phyloP scores from a whole-genome alignment of 1,140 invertebrate genomes.

The Drosophila sucinea region DNA sequence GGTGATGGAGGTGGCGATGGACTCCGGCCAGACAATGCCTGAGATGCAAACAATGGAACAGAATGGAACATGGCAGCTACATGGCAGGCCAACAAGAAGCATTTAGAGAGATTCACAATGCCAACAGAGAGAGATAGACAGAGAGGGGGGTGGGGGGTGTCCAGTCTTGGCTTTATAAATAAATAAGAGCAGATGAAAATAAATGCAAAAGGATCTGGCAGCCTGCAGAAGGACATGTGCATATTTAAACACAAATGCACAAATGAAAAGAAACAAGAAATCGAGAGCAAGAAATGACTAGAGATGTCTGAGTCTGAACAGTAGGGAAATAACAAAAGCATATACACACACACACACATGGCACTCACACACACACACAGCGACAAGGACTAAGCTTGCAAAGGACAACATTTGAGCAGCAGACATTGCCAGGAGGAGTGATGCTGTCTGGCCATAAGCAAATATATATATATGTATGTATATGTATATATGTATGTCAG shows the following conservation, averaged over 20 bases:
- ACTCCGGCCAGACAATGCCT: conserved; percentile 44
- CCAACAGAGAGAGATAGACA: too few species aligned
- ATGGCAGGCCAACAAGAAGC: conserved; percentile 67
- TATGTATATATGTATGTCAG: conserved; percentile 16
- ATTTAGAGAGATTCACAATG: conserved; percentile 44
- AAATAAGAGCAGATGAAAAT: conserved; percentile 71
- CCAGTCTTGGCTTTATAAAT: conserved; percentile 69
- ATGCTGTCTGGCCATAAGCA: conserved; percentile 73
- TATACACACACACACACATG: conserved; percentile 23
- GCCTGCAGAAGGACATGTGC: conserved; percentile 63
- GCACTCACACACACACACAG: conserved; percentile 12
- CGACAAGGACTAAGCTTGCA: conserved; percentile 59
- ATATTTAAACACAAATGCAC: conserved; percentile 63
- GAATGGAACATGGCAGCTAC: conserved; percentile 68
- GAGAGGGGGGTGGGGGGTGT: not conserved
- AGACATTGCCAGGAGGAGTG: conserved; percentile 65
- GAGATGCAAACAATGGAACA: conserved; percentile 58
- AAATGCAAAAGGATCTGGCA: conserved; percentile 68
- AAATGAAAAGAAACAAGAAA: conserved; percentile 69
- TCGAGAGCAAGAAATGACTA: conserved; percentile 70
- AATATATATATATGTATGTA: conserved; percentile 33
- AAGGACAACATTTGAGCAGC: conserved; percentile 66
- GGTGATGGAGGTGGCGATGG: conserved; percentile 11
- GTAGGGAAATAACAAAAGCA: conserved; percentile 31
- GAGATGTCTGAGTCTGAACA: conserved; percentile 51